A percentile compares a stretch with the other conserved stretches of the same genome.
Conservation (phyloP, 2,888 invertebrate genomes). For the Clistopyga incitator region DNA sequence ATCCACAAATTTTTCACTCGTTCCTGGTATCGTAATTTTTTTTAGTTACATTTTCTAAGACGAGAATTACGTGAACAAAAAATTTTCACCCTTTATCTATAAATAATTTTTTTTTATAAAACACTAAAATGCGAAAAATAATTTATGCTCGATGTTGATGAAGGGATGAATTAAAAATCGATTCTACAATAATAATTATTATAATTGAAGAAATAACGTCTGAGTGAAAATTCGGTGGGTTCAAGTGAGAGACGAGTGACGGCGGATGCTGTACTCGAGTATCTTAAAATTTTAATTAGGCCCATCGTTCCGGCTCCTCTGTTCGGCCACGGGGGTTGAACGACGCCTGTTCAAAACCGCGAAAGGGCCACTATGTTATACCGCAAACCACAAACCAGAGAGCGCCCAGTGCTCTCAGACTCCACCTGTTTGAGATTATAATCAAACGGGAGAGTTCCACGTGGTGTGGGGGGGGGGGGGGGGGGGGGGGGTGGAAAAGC, state of each 20-base stretch:
- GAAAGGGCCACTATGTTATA: conserved; percentile 40
- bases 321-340: conserved; percentile 23
- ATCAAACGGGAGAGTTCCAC: conserved; percentile 36
- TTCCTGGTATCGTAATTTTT: neutral
- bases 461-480: conserved; percentile 5
- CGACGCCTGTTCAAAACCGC: conserved; percentile 51
- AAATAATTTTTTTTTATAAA: no score
- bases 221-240: neutral
- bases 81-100: no score
- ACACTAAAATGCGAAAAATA: no score
- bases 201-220: no score
- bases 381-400: conserved; percentile 59
- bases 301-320: neutral
- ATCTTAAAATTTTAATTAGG: conserved; percentile 31
- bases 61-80: neutral
- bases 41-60: neutral
- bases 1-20: conserved; percentile 70
- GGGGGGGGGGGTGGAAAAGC: conserved; percentile 6
- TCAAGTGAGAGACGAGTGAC: neutral
- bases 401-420: conserved; percentile 39
- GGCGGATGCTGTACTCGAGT: neutral
- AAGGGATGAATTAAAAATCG: no score
- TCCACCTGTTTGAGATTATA: conserved; percentile 61
- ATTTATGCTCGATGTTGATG: no score
- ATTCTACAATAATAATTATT: no score